Percentiles rank a stretch among this genome's conserved stretches.
Evolutionary conservation across 2,113 vertebrate genomes (phyloP).

Genomic region (Scalopus aquaticus): DNA sequence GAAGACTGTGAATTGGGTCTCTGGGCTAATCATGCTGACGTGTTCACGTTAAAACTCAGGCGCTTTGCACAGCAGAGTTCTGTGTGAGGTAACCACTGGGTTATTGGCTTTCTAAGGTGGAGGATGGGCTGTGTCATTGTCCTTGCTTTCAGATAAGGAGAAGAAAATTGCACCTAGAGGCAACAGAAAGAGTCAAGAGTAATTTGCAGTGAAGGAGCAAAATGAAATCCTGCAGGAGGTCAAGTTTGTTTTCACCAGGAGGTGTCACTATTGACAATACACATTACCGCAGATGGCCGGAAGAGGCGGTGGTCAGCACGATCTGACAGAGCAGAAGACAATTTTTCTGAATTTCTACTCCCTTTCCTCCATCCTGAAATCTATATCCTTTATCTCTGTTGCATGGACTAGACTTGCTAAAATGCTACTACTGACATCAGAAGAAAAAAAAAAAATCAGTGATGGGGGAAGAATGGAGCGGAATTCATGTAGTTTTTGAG

Average conservation of each 20-base stretch:
- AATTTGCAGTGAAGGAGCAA: conserved; percentile 72
- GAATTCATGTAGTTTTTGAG: background rate
- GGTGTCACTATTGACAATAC: conserved; percentile 66
- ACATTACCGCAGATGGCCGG: conserved; percentile 46
- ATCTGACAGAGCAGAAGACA: background rate
- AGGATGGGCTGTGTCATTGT: conserved; percentile 55
- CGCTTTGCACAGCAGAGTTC: conserved; percentile 66
- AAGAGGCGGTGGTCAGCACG: background rate
- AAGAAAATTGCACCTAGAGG: conserved; percentile 60
- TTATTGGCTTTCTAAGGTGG: conserved; percentile 74
- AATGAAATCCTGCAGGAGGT: conserved; percentile 61
- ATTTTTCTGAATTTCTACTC: background rate
- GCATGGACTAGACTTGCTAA: background rate
- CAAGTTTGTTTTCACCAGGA: background rate
- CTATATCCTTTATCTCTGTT: background rate
- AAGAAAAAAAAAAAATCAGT: background rate
- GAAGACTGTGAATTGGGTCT: conserved; percentile 77
- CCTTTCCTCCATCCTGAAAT: background rate
- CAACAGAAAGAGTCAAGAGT: conserved; percentile 2
- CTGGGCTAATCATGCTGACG: conserved; percentile 80
- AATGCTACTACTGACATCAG: background rate
- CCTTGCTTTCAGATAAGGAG: conserved; percentile 50
- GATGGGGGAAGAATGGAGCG: background rate
- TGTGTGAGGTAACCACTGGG: conserved; percentile 65
- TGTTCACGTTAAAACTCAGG: conserved; percentile 73